Evolutionary conservation across 2,888 invertebrate species (phyloP).

Genomic region (Aproaerema taeniolella): DNA sequence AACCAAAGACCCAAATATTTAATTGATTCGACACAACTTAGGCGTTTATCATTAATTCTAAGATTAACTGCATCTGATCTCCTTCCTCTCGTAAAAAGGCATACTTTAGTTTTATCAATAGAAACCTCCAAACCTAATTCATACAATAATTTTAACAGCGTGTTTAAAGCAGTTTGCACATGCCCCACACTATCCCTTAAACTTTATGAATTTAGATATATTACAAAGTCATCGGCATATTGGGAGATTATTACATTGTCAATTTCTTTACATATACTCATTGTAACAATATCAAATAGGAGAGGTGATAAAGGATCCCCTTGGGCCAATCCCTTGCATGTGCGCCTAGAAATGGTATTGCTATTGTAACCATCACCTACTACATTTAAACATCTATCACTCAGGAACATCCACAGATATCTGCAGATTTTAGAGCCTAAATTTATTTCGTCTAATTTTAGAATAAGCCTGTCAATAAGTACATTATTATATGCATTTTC

Average conservation of each 20-base stretch:
- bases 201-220: constrained; percentile 13
- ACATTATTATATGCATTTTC: too few species aligned
- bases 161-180: constrained; percentile 3
- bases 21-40: constrained; percentile 14
- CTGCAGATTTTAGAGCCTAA: constrained; percentile 6
- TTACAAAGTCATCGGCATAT: constrained; percentile 15
- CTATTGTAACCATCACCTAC: neutral
- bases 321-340: constrained; percentile 16
- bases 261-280: constrained; percentile 4
- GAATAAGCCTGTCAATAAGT: constrained; percentile 8
- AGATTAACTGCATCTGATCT: constrained; percentile 10
- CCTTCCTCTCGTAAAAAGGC: constrained; percentile 20
- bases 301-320: constrained; percentile 20
- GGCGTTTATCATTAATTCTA: constrained; percentile 7
- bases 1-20: constrained; percentile 31
- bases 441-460: constrained; percentile 3
- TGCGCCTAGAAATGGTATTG: neutral
- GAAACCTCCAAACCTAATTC: constrained; percentile 19
- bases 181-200: neutral
- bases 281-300: constrained; percentile 16
- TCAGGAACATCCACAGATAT: constrained; percentile 16
- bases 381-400: constrained; percentile 9
- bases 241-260: constrained; percentile 10
- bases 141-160: constrained; percentile 1
- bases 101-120: constrained; percentile 21